phyloP scores from a whole-genome alignment of 2,888 invertebrate species.

The Sarcophaga carnaria region DNA sequence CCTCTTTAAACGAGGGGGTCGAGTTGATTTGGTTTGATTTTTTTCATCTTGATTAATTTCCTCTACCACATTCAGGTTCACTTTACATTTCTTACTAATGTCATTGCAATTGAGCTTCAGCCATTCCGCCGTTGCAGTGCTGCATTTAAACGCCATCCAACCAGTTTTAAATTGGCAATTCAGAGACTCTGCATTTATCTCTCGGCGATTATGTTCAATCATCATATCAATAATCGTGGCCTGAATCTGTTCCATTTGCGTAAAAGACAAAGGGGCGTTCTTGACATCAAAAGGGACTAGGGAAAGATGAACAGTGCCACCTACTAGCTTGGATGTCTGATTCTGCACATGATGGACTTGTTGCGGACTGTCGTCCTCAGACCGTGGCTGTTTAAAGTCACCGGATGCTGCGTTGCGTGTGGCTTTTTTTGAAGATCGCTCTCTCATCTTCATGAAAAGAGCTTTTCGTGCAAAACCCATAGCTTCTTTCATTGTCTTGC shows the following conservation, averaged over 20 bases:
- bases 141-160: slow-evolving; percentile 27
- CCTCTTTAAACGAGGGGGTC: too few species aligned
- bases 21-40: neutral
- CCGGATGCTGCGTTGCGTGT: neutral
- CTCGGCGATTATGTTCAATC: neutral
- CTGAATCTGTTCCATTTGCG: neutral
- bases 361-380: neutral
- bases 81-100: neutral
- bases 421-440: neutral
- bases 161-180: slow-evolving; percentile 9
- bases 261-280: neutral
- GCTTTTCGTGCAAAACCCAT: too few species aligned
- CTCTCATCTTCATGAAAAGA: neutral
- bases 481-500: neutral
- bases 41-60: slow-evolving; percentile 17
- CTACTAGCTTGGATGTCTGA: neutral
- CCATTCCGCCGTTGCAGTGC: neutral
- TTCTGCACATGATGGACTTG: neutral
- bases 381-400: neutral
- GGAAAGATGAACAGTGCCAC: neutral
- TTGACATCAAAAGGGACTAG: neutral
- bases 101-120: neutral
- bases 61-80: slow-evolving; percentile 22
- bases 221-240: neutral
- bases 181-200: neutral